Evolutionary conservation across 1,140 invertebrate genomes (phyloP).

Genomic region (Drosophila saltans): DNA sequence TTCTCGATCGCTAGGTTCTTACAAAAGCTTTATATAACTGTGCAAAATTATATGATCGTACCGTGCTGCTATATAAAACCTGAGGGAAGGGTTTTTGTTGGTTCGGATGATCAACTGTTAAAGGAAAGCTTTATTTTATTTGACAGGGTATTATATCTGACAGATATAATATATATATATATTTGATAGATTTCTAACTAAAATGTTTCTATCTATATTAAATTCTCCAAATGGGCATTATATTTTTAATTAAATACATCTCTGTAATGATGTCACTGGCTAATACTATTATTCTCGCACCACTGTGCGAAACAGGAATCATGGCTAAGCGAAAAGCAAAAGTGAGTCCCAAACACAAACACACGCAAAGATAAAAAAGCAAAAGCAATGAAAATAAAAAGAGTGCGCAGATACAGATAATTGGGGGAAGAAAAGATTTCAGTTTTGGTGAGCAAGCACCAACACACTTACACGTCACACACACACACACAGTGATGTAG

Average conservation of each 20-base stretch:
- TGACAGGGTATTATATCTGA: too few species aligned
- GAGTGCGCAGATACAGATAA: conserved; percentile 41
- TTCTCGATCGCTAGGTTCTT: too few species aligned
- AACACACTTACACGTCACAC: neutral
- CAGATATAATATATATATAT: too few species aligned
- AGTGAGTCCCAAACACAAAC: conserved; percentile 45
- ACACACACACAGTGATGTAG: conserved; percentile 17
- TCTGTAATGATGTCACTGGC: neutral
- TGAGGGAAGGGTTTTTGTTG: too few species aligned
- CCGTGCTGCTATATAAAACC: too few species aligned
- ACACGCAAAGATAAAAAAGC: conserved; percentile 20
- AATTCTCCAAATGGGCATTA: too few species aligned
- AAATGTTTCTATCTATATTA: neutral
- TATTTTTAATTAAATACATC: neutral
- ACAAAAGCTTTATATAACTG: too few species aligned
- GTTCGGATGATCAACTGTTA: too few species aligned
- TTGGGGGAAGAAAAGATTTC: conserved; percentile 9
- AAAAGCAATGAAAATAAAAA: conserved; percentile 38
- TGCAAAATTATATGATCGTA: too few species aligned
- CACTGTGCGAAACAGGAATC: conserved; percentile 38
- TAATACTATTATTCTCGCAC: conserved; percentile 45
- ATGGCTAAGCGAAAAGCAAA: conserved; percentile 56
- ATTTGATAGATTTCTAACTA: too few species aligned
- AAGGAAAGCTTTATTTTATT: too few species aligned
- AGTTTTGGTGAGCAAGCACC: conserved; percentile 9